Conservation (phyloP, 1,140 invertebrate species). For the Drosophila orena region DNA sequence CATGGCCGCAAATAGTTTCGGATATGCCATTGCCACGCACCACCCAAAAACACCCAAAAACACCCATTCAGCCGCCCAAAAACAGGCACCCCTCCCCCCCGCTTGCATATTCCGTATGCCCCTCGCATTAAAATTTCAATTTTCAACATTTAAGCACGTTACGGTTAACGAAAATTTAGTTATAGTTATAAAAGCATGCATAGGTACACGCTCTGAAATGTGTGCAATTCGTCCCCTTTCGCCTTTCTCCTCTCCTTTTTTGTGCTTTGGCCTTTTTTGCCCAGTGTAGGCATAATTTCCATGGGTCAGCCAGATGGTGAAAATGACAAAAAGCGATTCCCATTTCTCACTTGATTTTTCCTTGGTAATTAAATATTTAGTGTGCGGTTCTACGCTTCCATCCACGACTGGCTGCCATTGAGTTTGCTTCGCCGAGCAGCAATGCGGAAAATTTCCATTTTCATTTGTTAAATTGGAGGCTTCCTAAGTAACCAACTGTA, state of each 20-base stretch:
- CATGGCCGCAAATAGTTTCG: constrained; percentile 78
- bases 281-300: constrained; percentile 41
- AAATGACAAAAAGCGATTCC: constrained; percentile 69
- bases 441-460: constrained; percentile 63
- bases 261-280: background rate
- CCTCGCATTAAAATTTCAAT: constrained; percentile 77
- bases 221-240: constrained; percentile 2
- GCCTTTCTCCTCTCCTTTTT: background rate
- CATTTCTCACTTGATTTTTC: constrained; percentile 37
- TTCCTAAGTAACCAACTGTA: constrained; percentile 25
- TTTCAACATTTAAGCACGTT: constrained; percentile 73
- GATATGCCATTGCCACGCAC: constrained; percentile 43
- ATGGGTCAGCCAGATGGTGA: constrained; percentile 7
- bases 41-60: background rate
- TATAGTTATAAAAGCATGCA: constrained; percentile 79
- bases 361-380: constrained; percentile 78
- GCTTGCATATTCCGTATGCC: constrained; percentile 23
- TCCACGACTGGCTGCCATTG: constrained; percentile 40
- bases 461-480: constrained; percentile 69
- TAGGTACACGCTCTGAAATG: constrained; percentile 20
- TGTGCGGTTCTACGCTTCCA: constrained; percentile 41
- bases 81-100: constrained; percentile 1
- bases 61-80: constrained; percentile 26
- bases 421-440: constrained; percentile 55
- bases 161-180: constrained; percentile 71